Evolutionary conservation across 2,888 invertebrate species (phyloP), one percentile per base, ranked within the genome.

Genomic region (Parnassius mnemosyne): DNA sequence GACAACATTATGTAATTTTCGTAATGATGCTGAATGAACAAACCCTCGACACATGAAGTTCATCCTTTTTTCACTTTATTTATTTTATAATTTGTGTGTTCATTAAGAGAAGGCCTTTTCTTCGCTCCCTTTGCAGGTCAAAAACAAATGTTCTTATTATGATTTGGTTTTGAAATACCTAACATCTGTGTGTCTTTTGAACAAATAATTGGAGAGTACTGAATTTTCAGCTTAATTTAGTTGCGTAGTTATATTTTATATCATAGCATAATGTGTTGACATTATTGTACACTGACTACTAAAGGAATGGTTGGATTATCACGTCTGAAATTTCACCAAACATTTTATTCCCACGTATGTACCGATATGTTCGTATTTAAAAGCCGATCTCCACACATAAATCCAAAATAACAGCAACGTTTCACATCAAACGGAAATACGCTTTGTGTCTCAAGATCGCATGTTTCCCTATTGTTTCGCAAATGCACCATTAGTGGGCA

Each of bases 381-480:
- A 57, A 53, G 13, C 47, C 61, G 47, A 61, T 61, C 41, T 43
- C 53, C 13, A 51, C 58, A 44, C 34, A 68, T 65, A 68, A 71
- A 67, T 71, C 63, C 68, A 65, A 76, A 74, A 76, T 74, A 75
- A 76, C 78, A 74, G 78, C 72, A 76, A 73, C 78, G 79, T 79
- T 84, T 75, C 77, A 85, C 85, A 87, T 87, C 87, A 87, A 89
- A 87, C 84, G 84, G 76, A 75, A 80, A 78, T 73, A 67, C 80
- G 77, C 87, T 87, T 87, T 89, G 85, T 87, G 82, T 73, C 71
- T 75, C 78, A 76, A 79, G 79, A 78, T 78, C 76, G 75, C 76
- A 71, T 74, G 74, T 84, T 83, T 82, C 77, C 78, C 82, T 81
- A 87, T 89, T 89, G 88, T 89, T 88, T 84, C 78, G 78, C 72